phyloP scores from a whole-genome alignment of 2,113 vertebrate species.

The Calonectris borealis region DNA sequence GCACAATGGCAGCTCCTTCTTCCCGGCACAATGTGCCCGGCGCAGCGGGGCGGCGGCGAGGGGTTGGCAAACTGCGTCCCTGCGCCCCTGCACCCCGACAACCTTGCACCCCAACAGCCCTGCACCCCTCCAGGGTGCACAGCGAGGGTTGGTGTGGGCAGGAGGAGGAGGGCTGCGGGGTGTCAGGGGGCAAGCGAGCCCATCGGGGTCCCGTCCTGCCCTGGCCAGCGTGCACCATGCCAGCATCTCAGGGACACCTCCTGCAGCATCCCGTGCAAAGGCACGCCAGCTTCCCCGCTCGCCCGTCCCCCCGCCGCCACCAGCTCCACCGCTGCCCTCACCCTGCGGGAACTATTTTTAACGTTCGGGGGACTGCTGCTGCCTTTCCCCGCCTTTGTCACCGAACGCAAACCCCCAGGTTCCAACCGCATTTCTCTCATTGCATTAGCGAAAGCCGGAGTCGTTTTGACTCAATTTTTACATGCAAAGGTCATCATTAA shows the following conservation, averaged over 20 bases:
- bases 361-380: neutral
- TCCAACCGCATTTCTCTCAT: neutral
- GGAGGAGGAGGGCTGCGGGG: neutral
- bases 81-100: rapidly evolving
- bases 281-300: rapidly evolving
- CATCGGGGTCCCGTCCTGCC: rapidly evolving
- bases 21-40: neutral
- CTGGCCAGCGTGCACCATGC: rapidly evolving
- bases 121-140: too few relatives aligned
- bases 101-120: too few relatives aligned
- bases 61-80: neutral
- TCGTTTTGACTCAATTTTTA: conserved; percentile 30
- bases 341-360: neutral
- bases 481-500: conserved; percentile 56
- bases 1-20: conserved; percentile 49
- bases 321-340: neutral
- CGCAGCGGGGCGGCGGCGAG: neutral
- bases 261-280: rapidly evolving
- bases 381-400: neutral
- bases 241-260: neutral
- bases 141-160: rapidly evolving
- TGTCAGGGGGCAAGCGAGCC: rapidly evolving
- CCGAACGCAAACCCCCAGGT: neutral
- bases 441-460: neutral
- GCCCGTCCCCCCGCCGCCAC: rapidly evolving